Evolutionary conservation across 2,888 invertebrate genomes (phyloP).

Genomic region (Pheosia tremula): DNA sequence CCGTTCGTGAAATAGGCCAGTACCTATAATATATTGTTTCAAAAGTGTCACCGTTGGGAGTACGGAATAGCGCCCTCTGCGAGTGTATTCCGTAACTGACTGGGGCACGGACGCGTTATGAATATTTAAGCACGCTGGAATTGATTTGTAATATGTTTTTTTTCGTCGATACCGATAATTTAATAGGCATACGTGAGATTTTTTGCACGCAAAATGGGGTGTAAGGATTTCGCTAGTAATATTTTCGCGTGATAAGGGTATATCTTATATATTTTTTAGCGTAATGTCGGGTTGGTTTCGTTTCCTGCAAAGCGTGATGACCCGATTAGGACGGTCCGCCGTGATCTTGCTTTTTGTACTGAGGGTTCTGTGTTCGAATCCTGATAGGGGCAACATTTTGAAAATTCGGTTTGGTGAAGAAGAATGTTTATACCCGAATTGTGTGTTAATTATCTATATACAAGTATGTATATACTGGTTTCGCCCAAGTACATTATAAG

Average conservation of each 20-base stretch:
- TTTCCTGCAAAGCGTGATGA: no score
- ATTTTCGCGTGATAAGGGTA: not conserved
- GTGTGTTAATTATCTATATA: no score
- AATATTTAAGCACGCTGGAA: conserved; percentile 31
- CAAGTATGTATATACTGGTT: no score
- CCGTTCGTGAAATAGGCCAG: no score
- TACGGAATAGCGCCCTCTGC: conserved; percentile 11
- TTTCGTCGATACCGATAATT: conserved; percentile 37
- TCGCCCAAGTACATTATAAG: no score
- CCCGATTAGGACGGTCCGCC: no score
- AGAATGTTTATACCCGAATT: no score
- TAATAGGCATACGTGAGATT: conserved; percentile 40
- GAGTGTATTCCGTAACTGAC: conserved; percentile 23
- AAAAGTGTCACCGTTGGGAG: conserved; percentile 2
- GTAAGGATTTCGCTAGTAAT: not conserved
- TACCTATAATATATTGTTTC: not conserved
- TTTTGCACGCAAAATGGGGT: conserved; percentile 10
- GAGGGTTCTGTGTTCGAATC: no score
- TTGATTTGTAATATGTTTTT: conserved; percentile 45
- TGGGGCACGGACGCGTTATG: conserved; percentile 28
- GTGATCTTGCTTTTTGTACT: no score
- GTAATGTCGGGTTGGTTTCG: not conserved
- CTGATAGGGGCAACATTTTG: no score
- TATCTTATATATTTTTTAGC: not conserved
- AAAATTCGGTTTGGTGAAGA: no score